Base-by-base conservation (phyloP, 64 coral and sea anemone species). In the Hydrozoanthus tunicans region DNA sequence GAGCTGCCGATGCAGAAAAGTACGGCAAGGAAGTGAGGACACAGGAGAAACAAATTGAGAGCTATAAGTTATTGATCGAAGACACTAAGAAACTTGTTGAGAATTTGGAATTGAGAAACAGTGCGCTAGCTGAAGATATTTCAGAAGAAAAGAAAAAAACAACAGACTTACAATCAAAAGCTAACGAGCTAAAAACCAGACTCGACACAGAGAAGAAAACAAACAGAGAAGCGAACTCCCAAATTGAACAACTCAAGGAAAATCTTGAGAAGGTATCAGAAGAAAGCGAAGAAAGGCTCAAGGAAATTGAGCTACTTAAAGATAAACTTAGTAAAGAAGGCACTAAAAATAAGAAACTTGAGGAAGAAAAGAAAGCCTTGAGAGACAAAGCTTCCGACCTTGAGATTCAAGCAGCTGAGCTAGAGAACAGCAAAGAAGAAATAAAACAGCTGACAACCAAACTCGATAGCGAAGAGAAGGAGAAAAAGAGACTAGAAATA, bases 101-200 rank as follows among this genome's bases (percentile, higher is more conserved):
- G 26, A 91, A 92, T 20, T 92, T 97, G 59, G 95, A 97, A 82
- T 81, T 79, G 4, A 93, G 89, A 83, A 97, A 94, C 71, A 89
- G 88, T 20, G 53, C 59, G 24, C 64, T 97, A 55, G 91, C 79
- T 23, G 74, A 94, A 78, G 77, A 89, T 27, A 92, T 97, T 6
- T 11, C 77, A 54, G 92, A 94, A 81, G 83, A 94, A 90, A 91
- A 56, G 53, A 86, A 82, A 27, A 88, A 90, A 51, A 81, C 93
- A 27, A 70, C 73, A 59, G 90, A 94, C 17, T 63, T 97, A 79
- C 78, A 83, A 71, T 90, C 70, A 20, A 82, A 89, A 59, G 69
- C 94, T 1, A 81, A 90, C 24, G 89, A 89, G 9, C 26, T 97
- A 23, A 81, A 97, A 75, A 73, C 89, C 23, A 62, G 88, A n/a